Base-by-base conservation (phyloP, 2,113 vertebrate species). In the Telmatochromis brichardi region DNA sequence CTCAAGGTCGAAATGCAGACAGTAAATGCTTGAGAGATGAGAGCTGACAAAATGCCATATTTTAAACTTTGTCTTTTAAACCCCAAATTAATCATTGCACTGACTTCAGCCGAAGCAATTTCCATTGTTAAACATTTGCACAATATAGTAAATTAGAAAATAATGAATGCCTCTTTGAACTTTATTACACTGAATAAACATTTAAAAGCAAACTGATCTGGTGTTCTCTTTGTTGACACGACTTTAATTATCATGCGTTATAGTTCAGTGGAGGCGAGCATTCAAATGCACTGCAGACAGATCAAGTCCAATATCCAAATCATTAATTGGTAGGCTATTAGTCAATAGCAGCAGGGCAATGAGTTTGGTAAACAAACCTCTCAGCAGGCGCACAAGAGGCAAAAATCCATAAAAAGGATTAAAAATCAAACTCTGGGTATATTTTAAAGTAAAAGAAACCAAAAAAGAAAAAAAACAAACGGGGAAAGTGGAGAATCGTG, bases 111-210 rank as follows among this genome's bases (percentile, higher is more conserved):
- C 6, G 1, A 47, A 33, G 73, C 45, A 78, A 33, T 78, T 78
- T 78, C 73, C 73, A 78, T n/a, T 78, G 73, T 51, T 78, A 78
- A 78, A 78, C 45, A 78, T 78, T 51, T 78, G 45, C 45, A 51
- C 45, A 51, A 51, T 78, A 51, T 51, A 51, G 17, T 51, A 33
- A 51, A 78, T 51, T 51, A 51, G 45, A 9, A 78, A 78, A 78
- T 78, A 78, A 78, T 78, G 6, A 78, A n/a, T 51, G 73, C 1
- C 3, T 76, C 23, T 47, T 78, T 78, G 45, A 13, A 51, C 17
- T 78, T 33, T 78, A 78, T 51, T 78, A 13, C 73, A 51, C 15
- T 13, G 45, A 31, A 3, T 78, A 78, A 78, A 78, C 17, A 78
- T 78, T 51, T 33, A 78, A 51, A 51, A 31, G 45, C 73, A 78